Base-by-base conservation (phyloP, 2,888 invertebrate species). In the Poecilus cupreus region DNA sequence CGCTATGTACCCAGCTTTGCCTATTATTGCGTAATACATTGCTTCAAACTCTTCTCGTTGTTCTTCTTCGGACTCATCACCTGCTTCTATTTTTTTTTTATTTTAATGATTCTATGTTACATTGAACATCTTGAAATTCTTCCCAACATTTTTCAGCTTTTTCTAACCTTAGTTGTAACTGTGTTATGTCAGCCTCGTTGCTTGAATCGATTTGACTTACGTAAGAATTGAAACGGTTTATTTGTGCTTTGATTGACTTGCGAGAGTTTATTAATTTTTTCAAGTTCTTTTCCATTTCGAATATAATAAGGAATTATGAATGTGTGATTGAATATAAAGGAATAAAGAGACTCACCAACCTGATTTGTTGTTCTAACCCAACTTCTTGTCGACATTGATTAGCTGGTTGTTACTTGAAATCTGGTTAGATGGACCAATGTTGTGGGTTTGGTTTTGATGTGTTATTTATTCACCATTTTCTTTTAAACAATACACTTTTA, bases 201-300 rank as follows among this genome's bases (percentile, higher is more conserved):
- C 8, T 8, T 18, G 22, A 11, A 20, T 57, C 57, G 3, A 57
- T 16, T 57, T 57, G 6, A 3, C 16, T 8, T 18, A 57, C 16
- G 22, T 57, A 57, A 3, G 11, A 6, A 4, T 57, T 57, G 20
- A 57, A 57, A 6, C 57, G 16, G 8, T 4, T 18, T 16, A 20
- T 8, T 57, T 57, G 57, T 57, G 13, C 11, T 20, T 57, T 57
- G 16, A 57, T 57, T 18, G 16, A 11, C 16, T 3, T 57, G 8
- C 57, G 57, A 18, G 57, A 16, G 3, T 57, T 57, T 57, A n/a
- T 51, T 51, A 51, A 51, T 39, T n/a, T n/a, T n/a, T n/a, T n/a
- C n/a, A n/a, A n/a, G n/a, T n/a, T n/a, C n/a, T n/a, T n/a, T n/a
- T n/a, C n/a, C n/a, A n/a, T n/a, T n/a, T n/a, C n/a, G n/a, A n/a